Conservation (phyloP, 2,888 invertebrate genomes). For the Plusia festucae region DNA sequence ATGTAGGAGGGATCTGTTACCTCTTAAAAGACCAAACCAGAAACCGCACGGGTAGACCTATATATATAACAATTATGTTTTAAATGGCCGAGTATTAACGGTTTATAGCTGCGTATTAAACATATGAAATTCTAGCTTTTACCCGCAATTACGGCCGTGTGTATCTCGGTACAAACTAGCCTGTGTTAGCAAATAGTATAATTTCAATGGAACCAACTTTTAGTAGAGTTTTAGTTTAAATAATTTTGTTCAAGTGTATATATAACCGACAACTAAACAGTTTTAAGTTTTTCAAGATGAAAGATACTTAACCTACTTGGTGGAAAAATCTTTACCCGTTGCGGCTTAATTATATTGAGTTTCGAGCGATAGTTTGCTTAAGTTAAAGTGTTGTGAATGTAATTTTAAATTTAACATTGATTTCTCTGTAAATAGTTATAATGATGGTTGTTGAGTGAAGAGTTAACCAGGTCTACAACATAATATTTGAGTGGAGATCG, state of each 20-base stretch:
- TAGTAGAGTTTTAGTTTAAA: too few relatives aligned
- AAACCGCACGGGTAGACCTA: constrained; percentile 25
- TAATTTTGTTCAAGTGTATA: neutral
- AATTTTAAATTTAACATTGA: too few relatives aligned
- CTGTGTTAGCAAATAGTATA: too few relatives aligned
- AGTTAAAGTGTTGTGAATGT: neutral
- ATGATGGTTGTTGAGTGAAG: too few relatives aligned
- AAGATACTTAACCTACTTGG: constrained; percentile 4
- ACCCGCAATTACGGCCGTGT: too few relatives aligned
- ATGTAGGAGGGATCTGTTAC: too few relatives aligned
- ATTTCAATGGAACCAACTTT: neutral
- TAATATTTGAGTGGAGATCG: too few relatives aligned
- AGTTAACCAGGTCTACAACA: too few relatives aligned
- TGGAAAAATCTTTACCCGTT: neutral
- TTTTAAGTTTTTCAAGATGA: constrained; percentile 4
- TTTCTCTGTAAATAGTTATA: too few relatives aligned
- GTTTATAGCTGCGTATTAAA: constrained; percentile 15
- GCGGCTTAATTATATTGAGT: constrained; percentile 1
- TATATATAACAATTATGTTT: constrained; percentile 26
- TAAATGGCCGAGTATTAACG: constrained; percentile 22
- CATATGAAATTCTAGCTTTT: too few relatives aligned
- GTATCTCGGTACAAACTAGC: too few relatives aligned
- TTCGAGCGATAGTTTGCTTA: neutral
- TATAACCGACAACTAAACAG: neutral
- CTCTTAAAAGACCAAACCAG: too few relatives aligned